phyloP scores from a whole-genome alignment of 2,888 invertebrate genomes.

The Pinctada fucata region DNA sequence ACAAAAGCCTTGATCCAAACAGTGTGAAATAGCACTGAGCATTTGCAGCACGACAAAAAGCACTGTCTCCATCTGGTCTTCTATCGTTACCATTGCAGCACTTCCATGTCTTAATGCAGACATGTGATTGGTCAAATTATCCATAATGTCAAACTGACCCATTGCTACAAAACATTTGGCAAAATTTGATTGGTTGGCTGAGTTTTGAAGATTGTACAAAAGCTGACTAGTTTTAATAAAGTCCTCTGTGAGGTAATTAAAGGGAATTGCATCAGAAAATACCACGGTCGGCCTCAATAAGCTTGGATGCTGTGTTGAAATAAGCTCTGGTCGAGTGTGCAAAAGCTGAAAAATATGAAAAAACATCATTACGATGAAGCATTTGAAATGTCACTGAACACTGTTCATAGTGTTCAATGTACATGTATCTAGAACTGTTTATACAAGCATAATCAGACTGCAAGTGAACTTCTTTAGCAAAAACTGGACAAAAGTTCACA shows the following conservation, averaged over 20 bases:
- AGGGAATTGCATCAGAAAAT: constrained; percentile 67
- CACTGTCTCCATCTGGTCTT: constrained; percentile 58
- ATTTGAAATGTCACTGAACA: not conserved
- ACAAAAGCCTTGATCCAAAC: constrained; percentile 66
- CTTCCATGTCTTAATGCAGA: constrained; percentile 42
- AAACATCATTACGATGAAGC: not conserved
- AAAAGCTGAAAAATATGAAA: constrained; percentile 58
- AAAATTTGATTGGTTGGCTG: constrained; percentile 57
- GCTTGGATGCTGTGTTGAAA: constrained; percentile 63
- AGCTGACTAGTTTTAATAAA: constrained; percentile 69
- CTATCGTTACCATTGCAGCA: constrained; percentile 50
- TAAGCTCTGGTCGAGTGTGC: constrained; percentile 63
- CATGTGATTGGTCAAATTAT: constrained; percentile 61
- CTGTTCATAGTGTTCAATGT: not conserved
- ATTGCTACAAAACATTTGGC: constrained; percentile 66
- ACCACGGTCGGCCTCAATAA: constrained; percentile 64
- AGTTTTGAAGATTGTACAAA: constrained; percentile 61
- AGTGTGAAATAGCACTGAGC: constrained; percentile 70
- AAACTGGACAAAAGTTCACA: too few species aligned
- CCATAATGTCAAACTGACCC: constrained; percentile 64
- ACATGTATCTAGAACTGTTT: too few species aligned
- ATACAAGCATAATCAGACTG: too few species aligned
- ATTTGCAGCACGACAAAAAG: constrained; percentile 63
- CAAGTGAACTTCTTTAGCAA: too few species aligned
- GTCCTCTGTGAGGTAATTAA: constrained; percentile 66